Conservation (phyloP, 2,113 vertebrate genomes). For the Callospermophilus lateralis region DNA sequence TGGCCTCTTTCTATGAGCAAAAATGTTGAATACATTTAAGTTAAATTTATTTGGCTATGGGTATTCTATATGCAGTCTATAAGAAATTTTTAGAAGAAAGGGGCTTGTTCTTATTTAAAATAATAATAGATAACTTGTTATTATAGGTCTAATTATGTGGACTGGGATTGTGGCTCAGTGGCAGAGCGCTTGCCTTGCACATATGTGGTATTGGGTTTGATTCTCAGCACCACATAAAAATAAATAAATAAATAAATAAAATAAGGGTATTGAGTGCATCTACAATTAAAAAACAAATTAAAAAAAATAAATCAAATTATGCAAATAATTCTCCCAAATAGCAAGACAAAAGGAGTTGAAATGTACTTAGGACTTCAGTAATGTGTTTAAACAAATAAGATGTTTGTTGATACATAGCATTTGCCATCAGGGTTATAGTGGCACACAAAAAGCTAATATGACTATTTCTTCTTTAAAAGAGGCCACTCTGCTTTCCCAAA, state of each 20-base stretch:
- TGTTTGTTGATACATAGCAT: neutral
- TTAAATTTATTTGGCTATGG: constrained; percentile 51
- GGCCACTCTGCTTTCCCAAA: neutral
- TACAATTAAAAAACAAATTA: too few species aligned
- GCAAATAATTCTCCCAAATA: neutral
- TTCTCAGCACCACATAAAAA: too few species aligned
- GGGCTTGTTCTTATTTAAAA: neutral
- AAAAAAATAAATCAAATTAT: neutral
- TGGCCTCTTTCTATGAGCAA: neutral
- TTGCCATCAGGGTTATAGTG: neutral
- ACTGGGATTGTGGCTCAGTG: too few species aligned
- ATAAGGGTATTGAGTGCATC: too few species aligned
- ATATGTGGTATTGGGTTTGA: too few species aligned
- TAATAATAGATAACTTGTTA: neutral
- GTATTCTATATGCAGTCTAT: neutral
- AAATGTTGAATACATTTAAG: neutral
- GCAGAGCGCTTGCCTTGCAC: too few species aligned
- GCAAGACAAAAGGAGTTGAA: neutral
- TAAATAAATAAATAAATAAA: too few species aligned
- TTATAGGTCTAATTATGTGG: neutral
- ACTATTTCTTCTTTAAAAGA: neutral
- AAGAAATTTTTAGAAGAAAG: constrained; percentile 31
- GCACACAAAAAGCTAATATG: neutral
- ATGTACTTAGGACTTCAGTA: neutral
- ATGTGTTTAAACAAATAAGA: neutral